phyloP scores from a whole-genome alignment of 2,113 vertebrate genomes.

The Xenopus laevis region DNA sequence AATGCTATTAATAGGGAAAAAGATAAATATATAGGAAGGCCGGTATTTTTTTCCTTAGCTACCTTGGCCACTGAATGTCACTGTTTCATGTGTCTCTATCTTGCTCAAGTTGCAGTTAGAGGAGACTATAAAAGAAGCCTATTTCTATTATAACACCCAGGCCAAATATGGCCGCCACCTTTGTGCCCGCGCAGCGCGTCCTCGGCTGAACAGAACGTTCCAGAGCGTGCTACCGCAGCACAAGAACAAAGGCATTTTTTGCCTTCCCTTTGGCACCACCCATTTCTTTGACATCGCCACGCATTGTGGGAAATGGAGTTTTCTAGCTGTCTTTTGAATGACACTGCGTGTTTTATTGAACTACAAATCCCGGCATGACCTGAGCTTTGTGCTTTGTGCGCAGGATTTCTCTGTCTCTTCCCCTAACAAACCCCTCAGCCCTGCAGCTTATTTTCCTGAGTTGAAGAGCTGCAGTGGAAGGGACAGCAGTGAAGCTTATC shows the following conservation, averaged over 20 bases:
- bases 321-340: fast-evolving
- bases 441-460: constrained; percentile 45
- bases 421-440: constrained; percentile 31
- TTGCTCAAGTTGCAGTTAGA: no score
- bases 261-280: no score
- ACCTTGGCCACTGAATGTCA: no score
- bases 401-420: constrained; percentile 50
- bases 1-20: no score
- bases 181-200: background rate
- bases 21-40: no score
- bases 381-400: constrained; percentile 22
- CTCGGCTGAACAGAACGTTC: constrained; percentile 45
- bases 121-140: no score
- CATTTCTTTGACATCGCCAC: background rate
- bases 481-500: background rate
- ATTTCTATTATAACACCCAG: constrained; percentile 16
- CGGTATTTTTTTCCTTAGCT: no score
- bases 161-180: constrained; percentile 11
- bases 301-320: constrained; percentile 56
- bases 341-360: fast-evolving
- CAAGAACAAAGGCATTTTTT: no score
- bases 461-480: constrained; percentile 31
- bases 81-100: no score
- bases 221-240: constrained; percentile 48
- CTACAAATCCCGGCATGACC: constrained; percentile 55